Conservation (phyloP, 2,888 invertebrate genomes). For the Cordilura impudica region DNA sequence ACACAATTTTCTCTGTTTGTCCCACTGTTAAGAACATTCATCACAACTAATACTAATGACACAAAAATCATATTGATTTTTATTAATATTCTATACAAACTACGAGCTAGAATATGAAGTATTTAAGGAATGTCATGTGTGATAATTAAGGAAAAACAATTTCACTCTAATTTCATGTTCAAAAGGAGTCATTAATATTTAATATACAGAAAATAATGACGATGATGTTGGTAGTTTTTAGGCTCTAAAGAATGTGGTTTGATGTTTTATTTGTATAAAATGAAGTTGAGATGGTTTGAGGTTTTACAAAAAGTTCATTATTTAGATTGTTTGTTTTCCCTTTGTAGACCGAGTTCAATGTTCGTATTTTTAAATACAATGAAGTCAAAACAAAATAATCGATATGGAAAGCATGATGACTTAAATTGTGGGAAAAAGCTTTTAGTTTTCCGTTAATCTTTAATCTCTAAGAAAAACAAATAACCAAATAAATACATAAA, state of each 20-base stretch:
- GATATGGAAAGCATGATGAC: neutral
- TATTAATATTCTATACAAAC: neutral
- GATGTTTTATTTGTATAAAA: neutral
- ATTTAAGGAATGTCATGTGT: neutral
- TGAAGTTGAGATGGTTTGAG: neutral
- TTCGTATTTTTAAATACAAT: neutral
- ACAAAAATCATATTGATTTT: neutral
- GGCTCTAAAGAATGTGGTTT: neutral
- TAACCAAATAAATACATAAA: too few species aligned
- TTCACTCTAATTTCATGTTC: neutral
- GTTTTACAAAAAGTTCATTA: neutral
- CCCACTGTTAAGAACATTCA: neutral
- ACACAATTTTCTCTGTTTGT: neutral
- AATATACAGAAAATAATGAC: neutral
- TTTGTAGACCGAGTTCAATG: neutral
- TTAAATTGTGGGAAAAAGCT: neutral
- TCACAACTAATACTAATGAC: neutral
- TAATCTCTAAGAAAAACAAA: neutral
- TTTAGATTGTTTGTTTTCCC: neutral
- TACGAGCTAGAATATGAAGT: neutral
- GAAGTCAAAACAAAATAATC: neutral
- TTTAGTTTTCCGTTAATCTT: neutral
- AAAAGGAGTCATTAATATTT: neutral
- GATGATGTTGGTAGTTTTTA: too few species aligned
- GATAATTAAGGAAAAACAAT: neutral